Percentiles rank a stretch among this genome's conserved stretches.
phyloP scores from a whole-genome alignment of 2,797 vertebrate species.

The Spinibarbus caldwelli region DNA sequence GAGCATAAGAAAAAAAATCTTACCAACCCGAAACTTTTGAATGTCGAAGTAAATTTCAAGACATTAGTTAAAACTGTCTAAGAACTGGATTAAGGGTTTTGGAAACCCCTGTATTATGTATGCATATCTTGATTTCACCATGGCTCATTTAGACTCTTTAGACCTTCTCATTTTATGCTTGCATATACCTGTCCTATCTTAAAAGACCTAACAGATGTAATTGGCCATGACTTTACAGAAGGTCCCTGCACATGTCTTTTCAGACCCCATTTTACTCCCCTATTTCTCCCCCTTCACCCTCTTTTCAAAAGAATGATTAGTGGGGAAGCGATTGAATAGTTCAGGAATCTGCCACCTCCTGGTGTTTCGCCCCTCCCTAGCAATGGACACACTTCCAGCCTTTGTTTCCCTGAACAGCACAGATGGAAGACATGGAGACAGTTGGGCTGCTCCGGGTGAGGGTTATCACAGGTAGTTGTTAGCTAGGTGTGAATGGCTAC shows the following conservation, averaged over 20 bases:
- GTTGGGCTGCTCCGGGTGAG: conserved; percentile 30
- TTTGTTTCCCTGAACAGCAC: conserved; percentile 55
- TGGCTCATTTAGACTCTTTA: background rate
- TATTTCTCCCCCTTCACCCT: background rate
- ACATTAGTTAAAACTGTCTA: background rate
- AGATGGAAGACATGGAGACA: conserved; percentile 46
- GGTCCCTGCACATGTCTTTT: background rate
- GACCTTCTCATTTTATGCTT: background rate
- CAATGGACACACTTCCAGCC: conserved; percentile 46
- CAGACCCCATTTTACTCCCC: conserved; percentile 5
- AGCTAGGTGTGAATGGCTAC: conserved; percentile 51
- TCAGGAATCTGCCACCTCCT: conserved; percentile 57
- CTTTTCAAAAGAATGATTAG: conserved; percentile 46
- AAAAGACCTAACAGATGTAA: conserved; percentile 14
- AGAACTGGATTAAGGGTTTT: conserved; percentile 3
- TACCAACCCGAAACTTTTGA: background rate
- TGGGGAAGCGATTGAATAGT: conserved; percentile 35
- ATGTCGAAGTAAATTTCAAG: background rate
- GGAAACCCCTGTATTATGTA: background rate
- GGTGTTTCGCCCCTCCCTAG: conserved; percentile 31
- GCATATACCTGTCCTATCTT: background rate
- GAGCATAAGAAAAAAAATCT: background rate
- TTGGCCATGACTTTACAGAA: background rate
- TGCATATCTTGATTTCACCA: background rate
- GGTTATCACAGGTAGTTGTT: conserved; percentile 32